Evolutionary conservation across 2,113 vertebrate species (phyloP).

Genomic region (Elanoides forficatus): DNA sequence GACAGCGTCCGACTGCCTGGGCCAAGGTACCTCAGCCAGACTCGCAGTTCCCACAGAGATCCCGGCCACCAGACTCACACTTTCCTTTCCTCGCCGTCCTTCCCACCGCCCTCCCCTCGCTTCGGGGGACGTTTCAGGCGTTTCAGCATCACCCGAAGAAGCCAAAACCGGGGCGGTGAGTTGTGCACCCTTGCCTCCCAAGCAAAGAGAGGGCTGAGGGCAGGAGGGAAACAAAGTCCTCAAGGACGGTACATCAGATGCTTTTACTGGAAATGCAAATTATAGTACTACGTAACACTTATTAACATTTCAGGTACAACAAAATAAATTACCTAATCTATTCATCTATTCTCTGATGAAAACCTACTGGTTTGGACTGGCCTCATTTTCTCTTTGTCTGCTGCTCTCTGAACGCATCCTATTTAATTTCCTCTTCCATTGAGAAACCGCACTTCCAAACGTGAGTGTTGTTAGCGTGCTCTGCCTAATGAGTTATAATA

Average conservation of each 20-base stretch:
- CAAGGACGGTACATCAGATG: neutral
- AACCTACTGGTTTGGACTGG: neutral
- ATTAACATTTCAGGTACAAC: neutral
- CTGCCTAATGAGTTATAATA: neutral
- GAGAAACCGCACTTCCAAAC: neutral
- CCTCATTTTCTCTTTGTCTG: constrained; percentile 13
- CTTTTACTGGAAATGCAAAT: neutral
- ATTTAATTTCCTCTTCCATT: constrained; percentile 5
- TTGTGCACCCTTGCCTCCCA: neutral
- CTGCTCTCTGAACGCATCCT: neutral
- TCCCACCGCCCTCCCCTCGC: neutral
- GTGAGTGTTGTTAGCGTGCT: neutral
- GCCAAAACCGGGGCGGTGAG: no score
- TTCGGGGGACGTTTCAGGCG: neutral
- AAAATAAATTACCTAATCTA: neutral
- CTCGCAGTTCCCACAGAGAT: neutral
- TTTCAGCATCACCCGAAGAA: neutral
- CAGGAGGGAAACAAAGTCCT: neutral
- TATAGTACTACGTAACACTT: neutral
- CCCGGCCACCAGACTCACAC: neutral
- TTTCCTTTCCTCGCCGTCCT: neutral
- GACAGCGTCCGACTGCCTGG: neutral
- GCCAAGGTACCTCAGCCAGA: neutral
- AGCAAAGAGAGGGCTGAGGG: neutral
- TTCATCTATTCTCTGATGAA: neutral